phyloP scores from a whole-genome alignment of 2,888 invertebrate species.

The Ptychoptera albimana region DNA sequence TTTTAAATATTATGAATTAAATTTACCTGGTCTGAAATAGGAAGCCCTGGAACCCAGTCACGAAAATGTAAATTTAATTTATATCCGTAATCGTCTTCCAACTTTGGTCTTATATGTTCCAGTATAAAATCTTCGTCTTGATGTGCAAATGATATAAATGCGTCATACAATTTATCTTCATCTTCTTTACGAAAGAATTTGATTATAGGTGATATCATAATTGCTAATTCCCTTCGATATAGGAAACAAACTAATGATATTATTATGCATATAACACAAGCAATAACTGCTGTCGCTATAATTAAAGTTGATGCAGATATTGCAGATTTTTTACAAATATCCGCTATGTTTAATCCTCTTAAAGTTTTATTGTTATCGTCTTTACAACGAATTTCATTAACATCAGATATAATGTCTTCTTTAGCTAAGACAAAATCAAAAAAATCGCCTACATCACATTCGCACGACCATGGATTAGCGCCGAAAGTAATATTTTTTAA shows the following conservation, averaged over 20 bases:
- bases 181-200: slow-evolving; percentile 49
- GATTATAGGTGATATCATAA: slow-evolving; percentile 48
- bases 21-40: slow-evolving; percentile 40
- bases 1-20: too few species aligned
- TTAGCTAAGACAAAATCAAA: slow-evolving; percentile 37
- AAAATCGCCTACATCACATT: slow-evolving; percentile 43
- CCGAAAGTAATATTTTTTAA: slow-evolving; percentile 37
- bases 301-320: slow-evolving; percentile 25
- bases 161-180: slow-evolving; percentile 48
- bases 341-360: slow-evolving; percentile 19
- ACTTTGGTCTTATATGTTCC: slow-evolving; percentile 43
- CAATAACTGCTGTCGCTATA: slow-evolving; percentile 29
- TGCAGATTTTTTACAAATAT: slow-evolving; percentile 30
- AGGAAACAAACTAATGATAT: slow-evolving; percentile 37
- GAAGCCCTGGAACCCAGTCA: slow-evolving; percentile 58
- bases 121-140: slow-evolving; percentile 56
- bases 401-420: slow-evolving; percentile 21
- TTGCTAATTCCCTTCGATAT: slow-evolving; percentile 44
- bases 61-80: slow-evolving; percentile 57
- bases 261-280: slow-evolving; percentile 29
- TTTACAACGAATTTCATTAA: slow-evolving; percentile 19
- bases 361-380: slow-evolving; percentile 11
- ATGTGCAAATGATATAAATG: slow-evolving; percentile 67
- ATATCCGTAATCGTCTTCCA: slow-evolving; percentile 45
- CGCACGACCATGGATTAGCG: slow-evolving; percentile 53